Conservation (phyloP, 2,113 vertebrate species). For the Chaenocephalus aceratus region DNA sequence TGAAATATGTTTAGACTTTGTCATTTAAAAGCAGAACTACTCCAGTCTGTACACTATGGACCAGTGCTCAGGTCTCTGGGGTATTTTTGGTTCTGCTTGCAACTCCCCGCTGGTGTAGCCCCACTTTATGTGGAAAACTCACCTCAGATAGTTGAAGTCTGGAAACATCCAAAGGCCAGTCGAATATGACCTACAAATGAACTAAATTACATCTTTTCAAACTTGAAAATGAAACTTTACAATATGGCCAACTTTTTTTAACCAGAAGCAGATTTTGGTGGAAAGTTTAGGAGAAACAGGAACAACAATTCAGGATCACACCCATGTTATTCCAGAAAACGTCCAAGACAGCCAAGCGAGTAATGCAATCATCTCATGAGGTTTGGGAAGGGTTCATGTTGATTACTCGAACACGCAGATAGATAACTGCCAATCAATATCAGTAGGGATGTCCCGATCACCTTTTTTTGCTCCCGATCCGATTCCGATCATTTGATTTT, state of each 20-base stretch:
- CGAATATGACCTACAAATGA: not conserved
- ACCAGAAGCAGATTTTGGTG: not conserved
- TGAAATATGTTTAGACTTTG: not conserved
- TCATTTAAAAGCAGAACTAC: conserved; percentile 8
- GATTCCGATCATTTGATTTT: no score
- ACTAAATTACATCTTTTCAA: not conserved
- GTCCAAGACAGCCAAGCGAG: not conserved
- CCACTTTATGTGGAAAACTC: not conserved
- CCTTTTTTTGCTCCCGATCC: no score
- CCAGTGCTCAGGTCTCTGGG: no score
- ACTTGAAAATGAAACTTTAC: not conserved
- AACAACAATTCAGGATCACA: conserved; percentile 12
- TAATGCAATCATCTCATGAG: not conserved
- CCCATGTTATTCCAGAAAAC: conserved; percentile 27
- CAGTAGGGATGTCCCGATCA: no score
- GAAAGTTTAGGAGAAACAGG: not conserved
- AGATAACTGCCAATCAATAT: conserved; percentile 4
- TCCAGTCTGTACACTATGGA: not conserved
- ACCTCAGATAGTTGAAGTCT: not conserved
- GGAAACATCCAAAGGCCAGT: not conserved
- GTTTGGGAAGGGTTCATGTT: not conserved
- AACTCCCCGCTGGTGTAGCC: not conserved
- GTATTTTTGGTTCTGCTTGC: conserved; percentile 1
- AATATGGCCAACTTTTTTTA: not conserved
- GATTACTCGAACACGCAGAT: conserved; percentile 1